Conservation (phyloP, 2,113 vertebrate genomes). For the Colius striatus region DNA sequence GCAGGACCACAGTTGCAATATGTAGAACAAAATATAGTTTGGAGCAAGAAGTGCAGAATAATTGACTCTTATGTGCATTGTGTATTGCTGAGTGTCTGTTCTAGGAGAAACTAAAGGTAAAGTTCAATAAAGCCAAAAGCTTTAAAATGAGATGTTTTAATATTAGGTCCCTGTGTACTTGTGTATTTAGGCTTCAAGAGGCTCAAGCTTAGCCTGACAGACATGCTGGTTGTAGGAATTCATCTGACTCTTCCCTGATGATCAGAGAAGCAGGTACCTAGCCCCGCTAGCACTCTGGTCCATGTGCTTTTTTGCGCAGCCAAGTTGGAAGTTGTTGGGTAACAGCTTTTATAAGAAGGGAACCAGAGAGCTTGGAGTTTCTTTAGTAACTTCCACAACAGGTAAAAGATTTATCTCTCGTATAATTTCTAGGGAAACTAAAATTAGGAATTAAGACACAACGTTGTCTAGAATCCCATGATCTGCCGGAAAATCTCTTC, state of each 20-base stretch:
- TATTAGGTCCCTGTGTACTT: background rate
- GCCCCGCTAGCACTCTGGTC: background rate
- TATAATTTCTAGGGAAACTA: background rate
- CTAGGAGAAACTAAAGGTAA: background rate
- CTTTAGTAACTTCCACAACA: background rate
- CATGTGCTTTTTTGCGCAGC: background rate
- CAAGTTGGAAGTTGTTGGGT: background rate
- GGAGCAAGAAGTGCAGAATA: background rate
- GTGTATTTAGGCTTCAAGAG: background rate
- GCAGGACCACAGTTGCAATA: background rate
- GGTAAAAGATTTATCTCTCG: background rate
- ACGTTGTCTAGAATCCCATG: background rate
- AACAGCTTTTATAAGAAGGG: background rate
- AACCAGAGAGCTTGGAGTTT: background rate
- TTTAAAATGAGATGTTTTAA: background rate
- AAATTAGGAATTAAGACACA: background rate
- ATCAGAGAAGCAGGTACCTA: background rate
- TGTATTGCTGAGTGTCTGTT: background rate
- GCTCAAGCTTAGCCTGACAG: background rate
- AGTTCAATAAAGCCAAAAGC: background rate
- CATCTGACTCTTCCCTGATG: fast-evolving
- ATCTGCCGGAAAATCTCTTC: background rate
- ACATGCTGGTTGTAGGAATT: background rate
- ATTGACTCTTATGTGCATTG: background rate
- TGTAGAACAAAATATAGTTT: background rate